Conservation (phyloP, 2,113 vertebrate species). For the Colaptes auratus region DNA sequence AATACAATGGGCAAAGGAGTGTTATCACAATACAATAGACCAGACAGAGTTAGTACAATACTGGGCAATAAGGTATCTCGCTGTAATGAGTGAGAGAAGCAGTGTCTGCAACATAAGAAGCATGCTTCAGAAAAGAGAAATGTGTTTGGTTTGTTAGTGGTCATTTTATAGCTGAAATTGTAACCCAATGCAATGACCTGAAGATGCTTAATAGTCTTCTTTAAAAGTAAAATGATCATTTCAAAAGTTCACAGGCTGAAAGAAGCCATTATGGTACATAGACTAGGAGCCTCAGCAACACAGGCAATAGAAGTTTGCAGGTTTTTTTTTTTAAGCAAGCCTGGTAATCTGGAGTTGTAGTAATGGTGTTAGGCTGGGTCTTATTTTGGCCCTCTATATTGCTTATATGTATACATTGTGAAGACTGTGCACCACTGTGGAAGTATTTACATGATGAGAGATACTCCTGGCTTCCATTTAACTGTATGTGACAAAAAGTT, state of each 20-base stretch:
- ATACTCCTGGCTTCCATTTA: neutral
- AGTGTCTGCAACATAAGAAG: constrained; percentile 53
- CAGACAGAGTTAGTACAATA: constrained; percentile 65
- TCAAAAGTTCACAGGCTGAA: constrained; percentile 33
- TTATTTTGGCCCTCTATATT: neutral
- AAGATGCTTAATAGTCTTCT: neutral
- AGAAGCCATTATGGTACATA: neutral
- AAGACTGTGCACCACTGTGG: neutral
- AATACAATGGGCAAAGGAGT: constrained; percentile 67
- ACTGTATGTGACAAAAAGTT: neutral
- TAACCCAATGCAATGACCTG: constrained; percentile 18
- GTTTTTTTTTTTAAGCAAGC: neutral
- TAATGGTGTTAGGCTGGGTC: neutral
- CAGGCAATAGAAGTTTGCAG: neutral
- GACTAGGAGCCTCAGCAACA: neutral
- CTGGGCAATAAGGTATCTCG: constrained; percentile 52
- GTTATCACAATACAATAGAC: constrained; percentile 65
- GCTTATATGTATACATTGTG: neutral
- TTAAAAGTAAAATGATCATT: neutral
- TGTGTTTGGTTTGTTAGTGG: constrained; percentile 43
- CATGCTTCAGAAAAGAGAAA: constrained; percentile 43
- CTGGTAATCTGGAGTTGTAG: neutral
- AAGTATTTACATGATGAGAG: neutral
- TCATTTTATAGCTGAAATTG: constrained; percentile 38
- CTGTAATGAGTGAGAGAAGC: constrained; percentile 53